Conservation (phyloP, 1,140 invertebrate species). For the Cotesia typhae region DNA sequence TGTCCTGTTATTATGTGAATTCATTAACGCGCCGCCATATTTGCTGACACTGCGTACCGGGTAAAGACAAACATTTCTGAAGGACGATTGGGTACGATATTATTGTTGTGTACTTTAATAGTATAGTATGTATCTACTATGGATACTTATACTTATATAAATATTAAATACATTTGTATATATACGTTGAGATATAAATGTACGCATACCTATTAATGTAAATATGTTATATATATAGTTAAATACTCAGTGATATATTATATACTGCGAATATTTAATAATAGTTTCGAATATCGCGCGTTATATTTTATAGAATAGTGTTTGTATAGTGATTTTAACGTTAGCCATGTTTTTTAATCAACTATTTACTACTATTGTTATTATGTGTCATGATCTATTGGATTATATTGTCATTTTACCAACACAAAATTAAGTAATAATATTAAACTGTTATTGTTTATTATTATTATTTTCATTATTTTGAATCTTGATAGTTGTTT, state of each 20-base stretch:
- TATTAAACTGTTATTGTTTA: too few relatives aligned
- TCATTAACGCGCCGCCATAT: conserved; percentile 13
- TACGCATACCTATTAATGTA: too few relatives aligned
- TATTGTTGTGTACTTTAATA: neutral
- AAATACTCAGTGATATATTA: neutral
- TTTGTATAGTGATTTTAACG: neutral
- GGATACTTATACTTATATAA: neutral
- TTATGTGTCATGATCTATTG: too few relatives aligned
- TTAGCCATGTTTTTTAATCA: conserved; percentile 12
- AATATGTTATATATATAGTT: too few relatives aligned
- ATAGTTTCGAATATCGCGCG: conserved; percentile 2
- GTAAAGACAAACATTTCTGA: conserved; percentile 9
- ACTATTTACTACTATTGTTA: neutral
- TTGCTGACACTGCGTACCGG: neutral
- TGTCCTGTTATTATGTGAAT: neutral
- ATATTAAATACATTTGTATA: too few relatives aligned
- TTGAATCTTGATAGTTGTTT: neutral
- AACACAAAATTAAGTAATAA: neutral
- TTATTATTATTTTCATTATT: too few relatives aligned
- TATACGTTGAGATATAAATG: too few relatives aligned
- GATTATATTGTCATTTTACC: neutral
- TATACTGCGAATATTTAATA: neutral
- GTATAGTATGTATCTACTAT: neutral
- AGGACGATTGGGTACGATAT: conserved; percentile 11
- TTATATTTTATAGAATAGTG: conserved; percentile 2